A percentile compares a stretch with the other conserved stretches of the same genome.
Conservation (phyloP, 2,888 invertebrate genomes). For the Drosophila vallismaia region DNA sequence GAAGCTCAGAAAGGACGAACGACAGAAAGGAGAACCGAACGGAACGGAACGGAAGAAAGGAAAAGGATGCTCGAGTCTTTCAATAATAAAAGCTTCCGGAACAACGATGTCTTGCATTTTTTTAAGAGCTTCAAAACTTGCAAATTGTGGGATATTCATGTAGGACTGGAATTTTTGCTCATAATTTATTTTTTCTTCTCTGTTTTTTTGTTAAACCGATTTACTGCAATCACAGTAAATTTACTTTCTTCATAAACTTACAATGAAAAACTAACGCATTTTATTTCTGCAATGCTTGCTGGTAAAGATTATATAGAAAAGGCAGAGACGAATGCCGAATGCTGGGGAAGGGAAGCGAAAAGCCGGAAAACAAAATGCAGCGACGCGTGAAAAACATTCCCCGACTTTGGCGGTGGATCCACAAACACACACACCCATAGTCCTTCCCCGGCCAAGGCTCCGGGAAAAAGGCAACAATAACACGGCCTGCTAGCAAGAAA, state of each 20-base stretch:
- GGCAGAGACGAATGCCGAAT: constrained; percentile 68
- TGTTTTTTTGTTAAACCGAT: background rate
- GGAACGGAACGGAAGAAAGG: constrained; percentile 10
- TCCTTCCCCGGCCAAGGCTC: constrained; percentile 22
- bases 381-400: constrained; percentile 76
- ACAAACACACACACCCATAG: constrained; percentile 11
- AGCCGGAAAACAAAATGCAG: constrained; percentile 73
- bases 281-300: constrained; percentile 2
- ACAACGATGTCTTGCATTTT: constrained; percentile 1
- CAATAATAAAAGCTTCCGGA: constrained; percentile 39
- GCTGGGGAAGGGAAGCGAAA: constrained; percentile 12
- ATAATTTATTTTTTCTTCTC: background rate
- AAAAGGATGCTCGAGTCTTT: constrained; percentile 21
- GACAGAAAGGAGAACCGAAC: too few species aligned
- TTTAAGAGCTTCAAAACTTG: constrained; percentile 4
- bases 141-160: constrained; percentile 1
- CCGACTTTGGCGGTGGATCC: constrained; percentile 59
- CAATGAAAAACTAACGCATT: background rate
- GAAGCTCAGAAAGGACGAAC: constrained; percentile 8
- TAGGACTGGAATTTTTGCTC: background rate
- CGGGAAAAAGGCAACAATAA: constrained; percentile 44
- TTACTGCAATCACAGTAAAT: constrained; percentile 7
- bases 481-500: background rate
- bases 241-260: constrained; percentile 1
- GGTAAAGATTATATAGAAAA: constrained; percentile 23